phyloP scores from a whole-genome alignment of 2,888 invertebrate species.

The Rhingia campestris region DNA sequence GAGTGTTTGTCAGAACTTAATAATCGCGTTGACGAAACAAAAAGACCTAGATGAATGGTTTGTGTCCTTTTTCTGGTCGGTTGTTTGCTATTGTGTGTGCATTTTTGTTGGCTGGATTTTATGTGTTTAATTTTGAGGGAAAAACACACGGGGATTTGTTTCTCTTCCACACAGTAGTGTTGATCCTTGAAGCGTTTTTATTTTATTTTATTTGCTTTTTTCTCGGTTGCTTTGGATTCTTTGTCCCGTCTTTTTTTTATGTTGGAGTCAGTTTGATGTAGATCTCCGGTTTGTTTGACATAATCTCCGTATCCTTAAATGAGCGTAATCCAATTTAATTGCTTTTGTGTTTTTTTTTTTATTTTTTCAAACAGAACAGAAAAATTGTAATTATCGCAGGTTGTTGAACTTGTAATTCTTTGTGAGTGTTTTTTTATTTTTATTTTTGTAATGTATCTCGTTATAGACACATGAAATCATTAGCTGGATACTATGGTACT shows the following conservation, averaged over 20 bases:
- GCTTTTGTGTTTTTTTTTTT: slow-evolving; percentile 25
- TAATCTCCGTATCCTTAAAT: slow-evolving; percentile 56
- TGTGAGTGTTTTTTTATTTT: slow-evolving; percentile 1
- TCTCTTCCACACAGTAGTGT: slow-evolving; percentile 2
- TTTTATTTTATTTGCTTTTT: background rate
- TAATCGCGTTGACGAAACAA: slow-evolving; percentile 57
- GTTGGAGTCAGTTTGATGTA: slow-evolving; percentile 41
- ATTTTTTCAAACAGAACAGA: slow-evolving; percentile 26
- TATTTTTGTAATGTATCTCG: background rate
- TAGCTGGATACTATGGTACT: slow-evolving; percentile 71
- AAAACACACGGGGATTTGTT: slow-evolving; percentile 21
- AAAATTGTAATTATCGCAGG: slow-evolving; percentile 44
- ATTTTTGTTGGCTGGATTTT: slow-evolving; percentile 44
- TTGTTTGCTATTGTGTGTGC: slow-evolving; percentile 45
- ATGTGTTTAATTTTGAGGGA: slow-evolving; percentile 17
- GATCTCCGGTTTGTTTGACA: slow-evolving; percentile 45
- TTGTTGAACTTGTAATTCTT: slow-evolving; percentile 51
- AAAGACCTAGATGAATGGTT: slow-evolving; percentile 35
- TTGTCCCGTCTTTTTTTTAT: slow-evolving; percentile 7
- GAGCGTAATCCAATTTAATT: slow-evolving; percentile 55
- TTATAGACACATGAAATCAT: slow-evolving; percentile 35
- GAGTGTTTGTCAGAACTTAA: slow-evolving; percentile 34
- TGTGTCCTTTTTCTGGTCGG: slow-evolving; percentile 41
- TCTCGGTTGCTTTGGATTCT: slow-evolving; percentile 5
- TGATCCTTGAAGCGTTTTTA: slow-evolving; percentile 31